These are phyloP conservation scores for Dasypogon diadema DNA, from an alignment of 2,888 invertebrate genomes.

Conservation along the genomic window DNA sequence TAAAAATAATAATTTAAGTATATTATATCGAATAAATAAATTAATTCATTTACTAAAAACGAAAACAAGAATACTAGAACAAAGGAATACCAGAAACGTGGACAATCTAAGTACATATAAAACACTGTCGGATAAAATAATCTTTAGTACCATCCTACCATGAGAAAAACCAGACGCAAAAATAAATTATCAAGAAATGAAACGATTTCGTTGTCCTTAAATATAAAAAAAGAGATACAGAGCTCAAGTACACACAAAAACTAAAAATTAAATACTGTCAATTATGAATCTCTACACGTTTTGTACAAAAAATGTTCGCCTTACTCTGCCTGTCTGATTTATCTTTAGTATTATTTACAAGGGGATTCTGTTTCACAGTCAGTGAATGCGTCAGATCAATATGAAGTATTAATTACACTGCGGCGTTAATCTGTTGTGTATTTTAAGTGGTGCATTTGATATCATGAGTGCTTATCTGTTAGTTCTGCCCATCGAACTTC, in stretches of 20 bases:
- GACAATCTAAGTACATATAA: constrained; percentile 38
- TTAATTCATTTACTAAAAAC: constrained; percentile 11
- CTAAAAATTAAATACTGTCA: constrained; percentile 47
- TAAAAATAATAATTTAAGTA: constrained; percentile 42
- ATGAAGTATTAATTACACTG: constrained; percentile 20
- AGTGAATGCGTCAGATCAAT: not conserved
- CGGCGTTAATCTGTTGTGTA: constrained; percentile 59
- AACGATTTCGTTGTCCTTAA: constrained; percentile 29
- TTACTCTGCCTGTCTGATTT: constrained; percentile 21
- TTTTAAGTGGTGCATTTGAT: constrained; percentile 63
- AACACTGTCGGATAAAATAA: not conserved
- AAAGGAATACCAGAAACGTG: constrained; percentile 31
- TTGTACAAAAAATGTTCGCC: constrained; percentile 51
- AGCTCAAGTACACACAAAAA: constrained; percentile 43
- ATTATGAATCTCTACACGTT: constrained; percentile 44
- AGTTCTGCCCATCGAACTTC: constrained; percentile 88
- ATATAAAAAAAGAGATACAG: constrained; percentile 29
- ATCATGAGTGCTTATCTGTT: constrained; percentile 69
- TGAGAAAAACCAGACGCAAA: constrained; percentile 18
- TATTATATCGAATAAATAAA: constrained; percentile 38
- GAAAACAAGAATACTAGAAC: constrained; percentile 23
- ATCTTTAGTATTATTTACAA: constrained; percentile 38
- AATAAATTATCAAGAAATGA: constrained; percentile 27
- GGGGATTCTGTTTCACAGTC: constrained; percentile 11
- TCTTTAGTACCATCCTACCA: not conserved